phyloP scores from a whole-genome alignment of 2,888 invertebrate genomes.

The Himalopsyche anomala region DNA sequence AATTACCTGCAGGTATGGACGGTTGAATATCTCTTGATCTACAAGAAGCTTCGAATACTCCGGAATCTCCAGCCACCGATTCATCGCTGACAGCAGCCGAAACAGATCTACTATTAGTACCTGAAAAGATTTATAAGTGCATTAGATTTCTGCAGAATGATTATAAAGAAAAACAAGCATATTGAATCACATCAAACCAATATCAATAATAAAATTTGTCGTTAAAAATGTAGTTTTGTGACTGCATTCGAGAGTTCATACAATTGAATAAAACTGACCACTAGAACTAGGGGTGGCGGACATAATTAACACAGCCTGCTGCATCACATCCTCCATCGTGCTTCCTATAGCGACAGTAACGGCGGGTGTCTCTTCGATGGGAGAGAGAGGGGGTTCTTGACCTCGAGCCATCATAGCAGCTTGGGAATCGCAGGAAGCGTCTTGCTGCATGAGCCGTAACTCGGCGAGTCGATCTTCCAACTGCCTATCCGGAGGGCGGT shows the following conservation, averaged over 20 bases:
- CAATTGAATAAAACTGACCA: slow-evolving; percentile 69
- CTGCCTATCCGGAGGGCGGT: slow-evolving; percentile 58
- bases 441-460: slow-evolving; percentile 75
- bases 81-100: slow-evolving; percentile 98
- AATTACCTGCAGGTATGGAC: slow-evolving; percentile 59
- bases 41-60: slow-evolving; percentile 93
- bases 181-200: too few relatives aligned
- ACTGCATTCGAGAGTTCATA: too few relatives aligned
- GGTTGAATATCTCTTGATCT: slow-evolving; percentile 73
- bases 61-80: slow-evolving; percentile 96
- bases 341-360: slow-evolving; percentile 74
- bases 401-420: slow-evolving; percentile 70
- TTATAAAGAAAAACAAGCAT: too few relatives aligned
- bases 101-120: slow-evolving; percentile 91
- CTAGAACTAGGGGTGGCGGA: slow-evolving; percentile 75
- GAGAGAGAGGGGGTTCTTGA: slow-evolving; percentile 83
- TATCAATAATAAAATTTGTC: too few relatives aligned
- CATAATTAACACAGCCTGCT: slow-evolving; percentile 68
- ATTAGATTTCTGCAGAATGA: too few relatives aligned
- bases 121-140: slow-evolving; percentile 69
- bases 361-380: slow-evolving; percentile 91
- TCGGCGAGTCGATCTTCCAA: slow-evolving; percentile 74
- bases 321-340: slow-evolving; percentile 71
- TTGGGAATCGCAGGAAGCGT: slow-evolving; percentile 67
- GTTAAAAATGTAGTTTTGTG: too few relatives aligned